Percentiles rank a stretch among this genome's conserved stretches.
These are phyloP conservation scores for Phalera bucephala DNA, from an alignment of 2,888 invertebrate species.

Conservation along the genomic window DNA sequence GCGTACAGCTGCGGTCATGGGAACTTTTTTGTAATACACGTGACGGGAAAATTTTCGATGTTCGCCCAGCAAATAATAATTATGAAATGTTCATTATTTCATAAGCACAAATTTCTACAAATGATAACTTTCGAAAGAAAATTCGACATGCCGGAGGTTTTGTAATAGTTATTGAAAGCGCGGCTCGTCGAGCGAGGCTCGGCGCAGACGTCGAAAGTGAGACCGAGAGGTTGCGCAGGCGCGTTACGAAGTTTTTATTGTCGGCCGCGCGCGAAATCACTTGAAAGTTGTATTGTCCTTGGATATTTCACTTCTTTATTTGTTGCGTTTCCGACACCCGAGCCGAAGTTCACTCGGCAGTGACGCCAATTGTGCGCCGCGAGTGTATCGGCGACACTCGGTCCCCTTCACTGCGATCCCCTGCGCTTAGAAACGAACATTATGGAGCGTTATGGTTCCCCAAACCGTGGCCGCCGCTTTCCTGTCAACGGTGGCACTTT, in stretches of 20 bases:
- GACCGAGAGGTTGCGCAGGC: constrained; percentile 80
- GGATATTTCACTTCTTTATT: constrained; percentile 82
- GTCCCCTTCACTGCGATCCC: constrained; percentile 67
- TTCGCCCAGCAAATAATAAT: constrained; percentile 20
- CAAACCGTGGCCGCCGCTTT: constrained; percentile 17
- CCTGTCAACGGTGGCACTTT: constrained; percentile 18
- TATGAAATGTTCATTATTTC: constrained; percentile 36
- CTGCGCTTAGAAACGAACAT: constrained; percentile 37
- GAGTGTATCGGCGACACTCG: constrained; percentile 50
- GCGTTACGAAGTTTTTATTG: constrained; percentile 81
- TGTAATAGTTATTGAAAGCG: constrained; percentile 76
- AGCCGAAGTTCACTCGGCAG: constrained; percentile 66
- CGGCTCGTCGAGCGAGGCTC: constrained; percentile 60
- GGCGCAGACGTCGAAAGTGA: constrained; percentile 76
- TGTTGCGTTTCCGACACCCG: constrained; percentile 75
- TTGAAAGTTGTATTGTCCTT: constrained; percentile 83
- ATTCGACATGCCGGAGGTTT: constrained; percentile 74
- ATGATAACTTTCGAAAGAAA: constrained; percentile 71
- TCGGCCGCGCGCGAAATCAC: constrained; percentile 81
- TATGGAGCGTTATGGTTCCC: constrained; percentile 29
- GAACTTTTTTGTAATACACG: constrained; percentile 7
- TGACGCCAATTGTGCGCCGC: constrained; percentile 59
- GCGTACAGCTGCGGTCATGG: constrained; percentile 45
- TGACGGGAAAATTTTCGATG: background rate
- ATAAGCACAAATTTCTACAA: constrained; percentile 44